Percentiles rank a stretch among this genome's conserved stretches.
These are phyloP conservation scores for Amblyjoppa fuscipennis DNA, from an alignment of 2,888 invertebrate genomes.

Conservation along the genomic window DNA sequence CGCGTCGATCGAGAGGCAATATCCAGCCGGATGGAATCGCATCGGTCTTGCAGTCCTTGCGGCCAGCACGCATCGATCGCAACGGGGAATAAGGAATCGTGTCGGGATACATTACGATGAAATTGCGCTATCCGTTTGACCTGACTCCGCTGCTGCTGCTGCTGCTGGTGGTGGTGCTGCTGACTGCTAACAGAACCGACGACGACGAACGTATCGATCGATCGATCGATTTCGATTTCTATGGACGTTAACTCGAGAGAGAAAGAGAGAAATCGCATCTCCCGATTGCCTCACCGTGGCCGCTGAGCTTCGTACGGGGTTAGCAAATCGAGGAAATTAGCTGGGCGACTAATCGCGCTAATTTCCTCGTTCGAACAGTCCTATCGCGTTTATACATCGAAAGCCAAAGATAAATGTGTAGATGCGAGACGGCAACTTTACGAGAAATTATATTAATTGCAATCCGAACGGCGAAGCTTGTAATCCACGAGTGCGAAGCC, in stretches of 20 bases:
- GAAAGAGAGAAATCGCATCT: slow-evolving; percentile 64
- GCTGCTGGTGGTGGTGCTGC: slow-evolving; percentile 37
- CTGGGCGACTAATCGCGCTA: slow-evolving; percentile 57
- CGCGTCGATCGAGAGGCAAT: slow-evolving; percentile 63
- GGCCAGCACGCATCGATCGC: slow-evolving; percentile 61
- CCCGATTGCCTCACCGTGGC: slow-evolving; percentile 1
- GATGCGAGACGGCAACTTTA: background rate
- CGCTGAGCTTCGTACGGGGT: slow-evolving; percentile 8
- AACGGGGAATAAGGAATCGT: slow-evolving; percentile 52
- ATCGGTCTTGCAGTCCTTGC: slow-evolving; percentile 62
- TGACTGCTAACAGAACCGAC: slow-evolving; percentile 48
- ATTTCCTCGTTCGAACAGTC: slow-evolving; percentile 49
- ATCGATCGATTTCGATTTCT: slow-evolving; percentile 68
- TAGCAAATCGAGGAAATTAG: slow-evolving; percentile 61
- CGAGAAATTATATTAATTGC: slow-evolving; percentile 9
- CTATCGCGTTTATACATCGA: background rate
- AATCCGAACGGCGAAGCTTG: background rate
- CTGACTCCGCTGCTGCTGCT: slow-evolving; percentile 44
- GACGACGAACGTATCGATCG: slow-evolving; percentile 60
- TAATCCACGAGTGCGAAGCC: background rate
- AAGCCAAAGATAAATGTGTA: background rate
- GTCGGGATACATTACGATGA: slow-evolving; percentile 68
- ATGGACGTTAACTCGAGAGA: slow-evolving; percentile 68
- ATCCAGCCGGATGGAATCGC: slow-evolving; percentile 65
- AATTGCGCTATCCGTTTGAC: slow-evolving; percentile 67